Conservation (phyloP, 2,797 vertebrate species). For the Sebastes aleutianus region DNA sequence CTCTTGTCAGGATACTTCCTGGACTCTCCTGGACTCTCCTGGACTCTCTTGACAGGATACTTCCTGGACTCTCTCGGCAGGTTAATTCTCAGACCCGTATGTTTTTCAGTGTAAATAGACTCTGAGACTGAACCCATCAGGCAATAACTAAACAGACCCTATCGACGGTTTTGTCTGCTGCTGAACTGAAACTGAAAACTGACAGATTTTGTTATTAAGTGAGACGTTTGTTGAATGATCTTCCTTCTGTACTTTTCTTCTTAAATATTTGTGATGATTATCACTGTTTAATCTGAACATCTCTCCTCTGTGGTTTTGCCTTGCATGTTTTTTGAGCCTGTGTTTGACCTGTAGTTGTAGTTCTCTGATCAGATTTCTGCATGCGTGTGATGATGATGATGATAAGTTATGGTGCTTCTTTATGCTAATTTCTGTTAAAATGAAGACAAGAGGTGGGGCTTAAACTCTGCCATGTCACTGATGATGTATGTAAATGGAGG, state of each 20-base stretch:
- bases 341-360: constrained; percentile 76
- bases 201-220: constrained; percentile 4
- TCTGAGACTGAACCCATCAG: constrained; percentile 23
- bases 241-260: constrained; percentile 38
- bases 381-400: constrained; percentile 74
- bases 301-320: constrained; percentile 46
- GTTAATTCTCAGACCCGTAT: background rate
- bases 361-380: constrained; percentile 73
- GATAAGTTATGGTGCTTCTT: constrained; percentile 58
- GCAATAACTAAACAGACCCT: constrained; percentile 9
- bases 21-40: background rate
- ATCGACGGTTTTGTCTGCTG: background rate
- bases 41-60: background rate
- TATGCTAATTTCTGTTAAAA: constrained; percentile 5
- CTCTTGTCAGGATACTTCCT: background rate
- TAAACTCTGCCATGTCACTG: background rate
- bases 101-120: constrained; percentile 25
- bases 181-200: background rate
- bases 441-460: constrained; percentile 4
- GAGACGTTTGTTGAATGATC: constrained; percentile 14
- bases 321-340: constrained; percentile 68
- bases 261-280: constrained; percentile 25
- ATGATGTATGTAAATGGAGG: constrained; percentile 10
- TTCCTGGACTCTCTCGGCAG: background rate
- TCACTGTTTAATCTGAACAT: constrained; percentile 42